Evolutionary conservation across 2,888 invertebrate species (phyloP).

Genomic region (Rhodophaea formosa): DNA sequence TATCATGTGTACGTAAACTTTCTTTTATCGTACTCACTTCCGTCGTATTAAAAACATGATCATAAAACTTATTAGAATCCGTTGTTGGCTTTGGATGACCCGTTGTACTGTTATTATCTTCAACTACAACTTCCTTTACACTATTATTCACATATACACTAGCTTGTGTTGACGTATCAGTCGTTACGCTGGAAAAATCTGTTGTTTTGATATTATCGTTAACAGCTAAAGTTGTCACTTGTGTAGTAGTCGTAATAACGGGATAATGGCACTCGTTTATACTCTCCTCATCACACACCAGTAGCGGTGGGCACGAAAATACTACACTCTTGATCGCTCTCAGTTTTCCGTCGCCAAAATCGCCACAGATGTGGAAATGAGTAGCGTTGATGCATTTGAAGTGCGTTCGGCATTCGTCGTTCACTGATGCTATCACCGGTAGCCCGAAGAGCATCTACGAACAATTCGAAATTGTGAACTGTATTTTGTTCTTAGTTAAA

Average conservation of each 20-base stretch:
- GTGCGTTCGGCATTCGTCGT: constrained; percentile 67
- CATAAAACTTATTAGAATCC: neutral
- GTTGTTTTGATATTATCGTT: neutral
- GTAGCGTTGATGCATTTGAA: constrained; percentile 72
- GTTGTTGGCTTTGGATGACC: neutral
- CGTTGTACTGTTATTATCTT: neutral
- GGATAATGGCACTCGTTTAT: constrained; percentile 66
- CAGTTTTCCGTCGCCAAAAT: constrained; percentile 64
- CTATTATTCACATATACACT: neutral
- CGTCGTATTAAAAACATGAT: neutral
- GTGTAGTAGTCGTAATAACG: constrained; percentile 18
- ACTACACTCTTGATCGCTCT: constrained; percentile 62
- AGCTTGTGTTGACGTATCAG: neutral
- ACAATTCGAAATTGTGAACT: neutral
- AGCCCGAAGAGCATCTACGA: constrained; percentile 48
- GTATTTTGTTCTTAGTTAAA: neutral
- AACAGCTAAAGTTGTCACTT: neutral
- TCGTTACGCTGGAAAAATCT: neutral
- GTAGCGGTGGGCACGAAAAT: constrained; percentile 61
- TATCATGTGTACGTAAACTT: neutral
- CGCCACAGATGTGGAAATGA: constrained; percentile 76
- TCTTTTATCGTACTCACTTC: neutral
- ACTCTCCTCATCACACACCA: constrained; percentile 55
- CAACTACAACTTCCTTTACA: neutral
- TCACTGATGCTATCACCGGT: constrained; percentile 43